A percentile compares a stretch with the other conserved stretches of the same genome.
These are phyloP conservation scores for Stylophora pistillata DNA, from an alignment of 64 coral and sea anemone genomes.

Conservation along the genomic window DNA sequence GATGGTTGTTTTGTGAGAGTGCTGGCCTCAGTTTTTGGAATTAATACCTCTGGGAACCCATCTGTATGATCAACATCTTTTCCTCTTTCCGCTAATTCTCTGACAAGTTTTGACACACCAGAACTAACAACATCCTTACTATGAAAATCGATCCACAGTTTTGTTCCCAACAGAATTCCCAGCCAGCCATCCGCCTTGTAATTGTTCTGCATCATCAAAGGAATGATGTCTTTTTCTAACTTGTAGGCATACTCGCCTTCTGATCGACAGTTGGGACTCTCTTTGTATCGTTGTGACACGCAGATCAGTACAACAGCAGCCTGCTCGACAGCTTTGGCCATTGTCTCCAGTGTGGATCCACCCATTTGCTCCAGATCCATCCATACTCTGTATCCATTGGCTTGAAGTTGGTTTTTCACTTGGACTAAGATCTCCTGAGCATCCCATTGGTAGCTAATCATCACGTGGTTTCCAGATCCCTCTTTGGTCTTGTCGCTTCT, in stretches of 20 bases:
- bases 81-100: slow-evolving; percentile 39
- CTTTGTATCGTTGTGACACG: slow-evolving; percentile 69
- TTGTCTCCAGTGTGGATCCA: slow-evolving; percentile 60
- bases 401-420: slow-evolving; percentile 61
- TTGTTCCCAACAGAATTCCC: slow-evolving; percentile 51
- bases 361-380: slow-evolving; percentile 76
- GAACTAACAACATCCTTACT: background rate
- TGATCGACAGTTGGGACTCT: slow-evolving; percentile 78
- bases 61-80: background rate
- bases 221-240: slow-evolving; percentile 57
- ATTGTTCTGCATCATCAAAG: slow-evolving; percentile 48
- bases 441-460: slow-evolving; percentile 82
- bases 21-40: background rate
- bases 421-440: slow-evolving; percentile 29
- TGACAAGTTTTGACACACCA: slow-evolving; percentile 39
- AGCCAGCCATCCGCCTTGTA: slow-evolving; percentile 62
- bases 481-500: background rate
- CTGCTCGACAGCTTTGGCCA: slow-evolving; percentile 60
- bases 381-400: slow-evolving; percentile 61
- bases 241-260: slow-evolving; percentile 56
- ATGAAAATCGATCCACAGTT: slow-evolving; percentile 45
- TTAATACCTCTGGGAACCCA: background rate
- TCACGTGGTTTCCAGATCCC: slow-evolving; percentile 56
- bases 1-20: background rate
- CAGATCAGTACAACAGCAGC: slow-evolving; percentile 65